Percentiles rank a stretch among this genome's conserved stretches.
Evolutionary conservation across 2,797 vertebrate genomes (phyloP).

Genomic region (Sandelia bainsii): DNA sequence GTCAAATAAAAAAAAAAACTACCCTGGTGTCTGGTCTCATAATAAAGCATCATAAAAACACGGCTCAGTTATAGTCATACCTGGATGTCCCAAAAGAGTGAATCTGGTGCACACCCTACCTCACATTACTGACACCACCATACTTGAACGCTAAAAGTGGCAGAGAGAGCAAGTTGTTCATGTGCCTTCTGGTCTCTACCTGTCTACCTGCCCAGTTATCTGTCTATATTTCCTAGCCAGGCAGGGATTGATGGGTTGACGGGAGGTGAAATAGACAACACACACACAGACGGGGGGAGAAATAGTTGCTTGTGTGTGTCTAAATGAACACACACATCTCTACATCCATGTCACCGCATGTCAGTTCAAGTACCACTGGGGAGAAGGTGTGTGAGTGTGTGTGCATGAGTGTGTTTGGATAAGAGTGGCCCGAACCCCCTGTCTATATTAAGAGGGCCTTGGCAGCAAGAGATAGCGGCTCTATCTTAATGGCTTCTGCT

Average conservation of each 20-base stretch:
- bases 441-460: conserved; percentile 73
- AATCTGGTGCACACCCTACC: neutral
- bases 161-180: conserved; percentile 37
- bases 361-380: conserved; percentile 56
- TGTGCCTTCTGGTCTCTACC: conserved; percentile 36
- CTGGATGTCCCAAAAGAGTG: too few species aligned
- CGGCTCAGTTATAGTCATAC: too few species aligned
- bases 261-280: conserved; percentile 34
- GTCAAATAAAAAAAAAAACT: too few species aligned
- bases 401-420: conserved; percentile 33
- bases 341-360: conserved; percentile 53
- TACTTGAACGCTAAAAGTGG: conserved; percentile 24
- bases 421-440: conserved; percentile 65
- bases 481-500: conserved; percentile 85
- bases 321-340: conserved; percentile 60
- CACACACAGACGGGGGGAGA: conserved; percentile 25
- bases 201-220: conserved; percentile 54
- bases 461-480: conserved; percentile 81
- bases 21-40: too few species aligned
- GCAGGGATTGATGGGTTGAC: conserved; percentile 43
- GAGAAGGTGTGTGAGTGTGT: conserved; percentile 47
- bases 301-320: conserved; percentile 52
- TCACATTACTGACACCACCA: conserved; percentile 7
- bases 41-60: too few species aligned
- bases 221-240: conserved; percentile 3